phyloP scores from a whole-genome alignment of 2,113 vertebrate species.

The Halichoerus grypus region DNA sequence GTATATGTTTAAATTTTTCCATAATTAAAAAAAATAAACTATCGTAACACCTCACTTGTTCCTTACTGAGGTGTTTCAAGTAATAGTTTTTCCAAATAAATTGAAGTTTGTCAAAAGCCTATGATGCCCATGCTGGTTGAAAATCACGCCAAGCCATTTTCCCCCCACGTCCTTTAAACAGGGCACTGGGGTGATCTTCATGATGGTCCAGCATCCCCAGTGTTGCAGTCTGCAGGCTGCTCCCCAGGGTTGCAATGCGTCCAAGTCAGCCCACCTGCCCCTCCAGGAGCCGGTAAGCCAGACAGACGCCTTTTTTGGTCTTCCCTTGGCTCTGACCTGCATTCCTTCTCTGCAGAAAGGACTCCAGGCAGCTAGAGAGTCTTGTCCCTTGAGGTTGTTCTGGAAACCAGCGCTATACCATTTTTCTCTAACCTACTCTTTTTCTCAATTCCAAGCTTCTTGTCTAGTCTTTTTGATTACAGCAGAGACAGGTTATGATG shows the following conservation, averaged over 20 bases:
- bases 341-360: background rate
- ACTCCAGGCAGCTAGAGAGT: background rate
- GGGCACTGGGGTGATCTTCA: background rate
- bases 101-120: background rate
- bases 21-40: background rate
- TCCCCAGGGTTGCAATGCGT: background rate
- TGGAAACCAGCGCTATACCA: background rate
- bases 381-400: background rate
- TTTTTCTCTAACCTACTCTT: background rate
- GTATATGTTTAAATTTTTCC: background rate
- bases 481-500: background rate
- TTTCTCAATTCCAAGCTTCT: background rate
- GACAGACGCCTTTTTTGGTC: background rate
- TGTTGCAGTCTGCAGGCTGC: background rate
- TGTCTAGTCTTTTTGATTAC: background rate
- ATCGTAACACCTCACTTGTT: background rate
- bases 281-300: background rate
- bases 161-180: background rate
- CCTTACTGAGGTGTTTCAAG: background rate
- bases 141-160: background rate
- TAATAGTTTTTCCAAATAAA: background rate
- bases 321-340: background rate
- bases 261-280: background rate
- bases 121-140: background rate
- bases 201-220: background rate